Conservation (phyloP, 2,113 vertebrate genomes). For the Phaethon lepturus region DNA sequence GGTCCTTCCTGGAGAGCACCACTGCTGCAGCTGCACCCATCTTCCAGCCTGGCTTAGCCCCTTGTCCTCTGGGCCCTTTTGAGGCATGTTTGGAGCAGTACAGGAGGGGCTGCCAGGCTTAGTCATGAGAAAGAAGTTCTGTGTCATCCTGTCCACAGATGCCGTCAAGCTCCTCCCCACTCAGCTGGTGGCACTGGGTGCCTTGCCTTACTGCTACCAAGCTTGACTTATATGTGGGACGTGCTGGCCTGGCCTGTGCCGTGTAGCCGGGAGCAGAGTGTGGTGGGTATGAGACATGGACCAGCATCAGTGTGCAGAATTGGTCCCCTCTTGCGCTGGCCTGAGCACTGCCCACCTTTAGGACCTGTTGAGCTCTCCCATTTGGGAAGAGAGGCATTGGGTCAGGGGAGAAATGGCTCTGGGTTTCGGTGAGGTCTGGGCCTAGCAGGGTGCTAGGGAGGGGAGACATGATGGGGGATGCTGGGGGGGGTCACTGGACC, state of each 20-base stretch:
- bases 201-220: neutral
- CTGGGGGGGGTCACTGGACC: fast-evolving
- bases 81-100: neutral
- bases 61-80: neutral
- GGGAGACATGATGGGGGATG: fast-evolving
- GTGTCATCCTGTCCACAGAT: neutral
- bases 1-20: neutral
- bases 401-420: neutral
- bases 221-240: neutral
- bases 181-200: neutral
- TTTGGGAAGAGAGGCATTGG: too few species aligned
- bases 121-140: neutral
- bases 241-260: neutral
- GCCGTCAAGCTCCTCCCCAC: neutral
- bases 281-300: neutral
- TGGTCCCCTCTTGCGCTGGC: neutral
- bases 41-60: neutral
- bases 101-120: neutral
- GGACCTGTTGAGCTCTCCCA: neutral
- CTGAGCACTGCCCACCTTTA: neutral
- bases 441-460: neutral
- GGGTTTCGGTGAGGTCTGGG: neutral
- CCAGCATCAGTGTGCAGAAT: neutral
- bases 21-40: neutral
- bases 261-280: neutral